A percentile compares a stretch with the other conserved stretches of the same genome.
Conservation (phyloP, 2,888 invertebrate genomes). For the Atethmia centrago region DNA sequence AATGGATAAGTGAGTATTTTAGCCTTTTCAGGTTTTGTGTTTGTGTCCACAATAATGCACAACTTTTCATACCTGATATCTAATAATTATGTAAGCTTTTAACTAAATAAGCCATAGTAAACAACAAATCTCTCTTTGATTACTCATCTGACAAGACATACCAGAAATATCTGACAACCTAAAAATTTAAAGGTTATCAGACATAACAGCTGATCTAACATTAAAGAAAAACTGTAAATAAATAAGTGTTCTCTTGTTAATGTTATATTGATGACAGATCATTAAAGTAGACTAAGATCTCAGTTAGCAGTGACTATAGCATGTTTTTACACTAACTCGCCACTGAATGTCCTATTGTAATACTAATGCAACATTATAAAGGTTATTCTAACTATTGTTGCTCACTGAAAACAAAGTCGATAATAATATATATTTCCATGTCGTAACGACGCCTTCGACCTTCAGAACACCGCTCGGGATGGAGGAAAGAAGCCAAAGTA, state of each 20-base stretch:
- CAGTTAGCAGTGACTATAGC: neutral
- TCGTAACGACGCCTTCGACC: conserved; percentile 69
- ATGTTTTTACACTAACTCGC: conserved; percentile 19
- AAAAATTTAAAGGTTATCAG: conserved; percentile 17
- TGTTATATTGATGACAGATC: conserved; percentile 4
- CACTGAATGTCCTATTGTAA: conserved; percentile 30
- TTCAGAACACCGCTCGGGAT: conserved; percentile 75
- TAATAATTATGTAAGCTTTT: neutral
- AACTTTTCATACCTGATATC: neutral
- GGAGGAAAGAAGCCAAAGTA: conserved; percentile 87
- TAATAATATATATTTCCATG: conserved; percentile 49
- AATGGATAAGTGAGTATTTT: neutral
- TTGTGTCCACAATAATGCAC: neutral
- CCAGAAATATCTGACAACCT: conserved; percentile 33
- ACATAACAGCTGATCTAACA: conserved; percentile 52
- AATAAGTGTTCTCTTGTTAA: conserved; percentile 27
- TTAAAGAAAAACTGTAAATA: conserved; percentile 51
- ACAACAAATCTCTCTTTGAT: conserved; percentile 1
- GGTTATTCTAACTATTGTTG: conserved; percentile 35
- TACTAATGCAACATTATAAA: conserved; percentile 30
- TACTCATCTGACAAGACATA: conserved; percentile 7
- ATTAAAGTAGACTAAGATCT: neutral
- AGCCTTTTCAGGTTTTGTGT: neutral
- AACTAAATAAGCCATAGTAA: neutral
- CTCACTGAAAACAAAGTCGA: conserved; percentile 35